Evolutionary conservation across 2,797 vertebrate genomes (phyloP), one percentile per base, ranked within the genome.

Genomic region (Poecilia gillii): DNA sequence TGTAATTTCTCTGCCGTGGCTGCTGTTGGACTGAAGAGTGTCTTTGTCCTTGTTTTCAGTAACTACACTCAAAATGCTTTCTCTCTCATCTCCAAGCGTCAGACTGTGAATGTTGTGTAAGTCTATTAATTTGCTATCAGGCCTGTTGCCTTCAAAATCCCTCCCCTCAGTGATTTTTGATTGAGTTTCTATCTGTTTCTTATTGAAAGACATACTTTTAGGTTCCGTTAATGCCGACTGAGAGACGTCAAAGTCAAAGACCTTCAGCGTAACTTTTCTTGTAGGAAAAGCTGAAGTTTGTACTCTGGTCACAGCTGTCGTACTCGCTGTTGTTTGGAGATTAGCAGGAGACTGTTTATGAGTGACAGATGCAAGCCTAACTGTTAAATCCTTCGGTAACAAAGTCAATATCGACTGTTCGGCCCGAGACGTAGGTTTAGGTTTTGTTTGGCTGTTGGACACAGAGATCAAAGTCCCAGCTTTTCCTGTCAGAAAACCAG

Each of bases 381-480:
- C 72, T 74, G 33, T 49, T 82, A 75, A 81, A 78, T 55, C 64
- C 74, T 77, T 83, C 53, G 47, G 64, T 12, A 68, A 59, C n/a
- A 81, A 81, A 78, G 86, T 91, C 45, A 47, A 62, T 76, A 72
- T 20, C 13, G 31, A 68, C 47, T 79, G 47, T 78, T 82, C 83
- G 68, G 46, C 80, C 33, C 73, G 79, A 62, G 53, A 68, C 59
- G 23, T 71, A 72, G 66, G 47, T 85, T 75, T 82, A 74, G 74
- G 43, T 47, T 25, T 68, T 14, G 39, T 77, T 73, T 80, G 78
- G 55, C 31, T 77, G 39, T 49, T 87, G 64, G 77, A 73, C 71
- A 57, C 62, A 64, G 85, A 90, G 70, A 86, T 88, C 77, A 91
- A 89, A 88, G 85, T 82, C 76, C 81, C 81, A 51, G 51, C 73